phyloP scores from a whole-genome alignment of 2,888 invertebrate species.

The Eumerus sabulonum region DNA sequence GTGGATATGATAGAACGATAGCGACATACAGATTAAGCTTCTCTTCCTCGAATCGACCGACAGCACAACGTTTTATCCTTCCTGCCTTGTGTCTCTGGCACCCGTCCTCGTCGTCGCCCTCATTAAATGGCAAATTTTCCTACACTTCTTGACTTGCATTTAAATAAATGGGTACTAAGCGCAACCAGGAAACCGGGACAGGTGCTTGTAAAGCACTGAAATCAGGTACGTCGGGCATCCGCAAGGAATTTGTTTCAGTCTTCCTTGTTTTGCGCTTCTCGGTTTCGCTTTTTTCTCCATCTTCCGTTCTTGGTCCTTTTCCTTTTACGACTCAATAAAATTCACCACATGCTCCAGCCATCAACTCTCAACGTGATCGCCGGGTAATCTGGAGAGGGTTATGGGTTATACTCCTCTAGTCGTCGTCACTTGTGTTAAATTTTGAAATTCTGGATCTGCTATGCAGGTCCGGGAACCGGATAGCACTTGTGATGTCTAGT shows the following conservation, averaged over 20 bases:
- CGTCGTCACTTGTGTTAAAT: constrained; percentile 53
- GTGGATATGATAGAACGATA: background rate
- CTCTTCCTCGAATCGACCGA: background rate
- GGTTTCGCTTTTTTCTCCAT: too few species aligned
- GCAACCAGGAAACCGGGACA: constrained; percentile 52
- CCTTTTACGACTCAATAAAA: constrained; percentile 67
- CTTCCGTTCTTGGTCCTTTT: background rate
- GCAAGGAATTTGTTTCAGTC: constrained; percentile 49
- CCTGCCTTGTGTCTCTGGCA: background rate
- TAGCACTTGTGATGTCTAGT: constrained; percentile 1
- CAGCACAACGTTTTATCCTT: constrained; percentile 57
- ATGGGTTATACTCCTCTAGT: constrained; percentile 32
- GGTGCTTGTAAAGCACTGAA: constrained; percentile 58
- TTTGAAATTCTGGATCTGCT: constrained; percentile 53
- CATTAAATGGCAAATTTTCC: constrained; percentile 68
- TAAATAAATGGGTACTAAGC: constrained; percentile 64
- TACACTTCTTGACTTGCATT: constrained; percentile 69
- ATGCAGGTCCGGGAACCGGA: constrained; percentile 50
- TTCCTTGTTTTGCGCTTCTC: constrained; percentile 28
- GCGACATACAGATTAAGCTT: constrained; percentile 25
- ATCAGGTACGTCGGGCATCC: constrained; percentile 67
- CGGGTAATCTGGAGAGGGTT: constrained; percentile 57
- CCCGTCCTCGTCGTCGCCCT: constrained; percentile 37
- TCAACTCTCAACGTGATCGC: constrained; percentile 59
- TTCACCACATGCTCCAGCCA: constrained; percentile 64